A percentile compares a stretch with the other conserved stretches of the same genome.
These are phyloP conservation scores for Desmophyllum pertusum DNA, from an alignment of 92 coral and sea anemone species.

Conservation along the genomic window DNA sequence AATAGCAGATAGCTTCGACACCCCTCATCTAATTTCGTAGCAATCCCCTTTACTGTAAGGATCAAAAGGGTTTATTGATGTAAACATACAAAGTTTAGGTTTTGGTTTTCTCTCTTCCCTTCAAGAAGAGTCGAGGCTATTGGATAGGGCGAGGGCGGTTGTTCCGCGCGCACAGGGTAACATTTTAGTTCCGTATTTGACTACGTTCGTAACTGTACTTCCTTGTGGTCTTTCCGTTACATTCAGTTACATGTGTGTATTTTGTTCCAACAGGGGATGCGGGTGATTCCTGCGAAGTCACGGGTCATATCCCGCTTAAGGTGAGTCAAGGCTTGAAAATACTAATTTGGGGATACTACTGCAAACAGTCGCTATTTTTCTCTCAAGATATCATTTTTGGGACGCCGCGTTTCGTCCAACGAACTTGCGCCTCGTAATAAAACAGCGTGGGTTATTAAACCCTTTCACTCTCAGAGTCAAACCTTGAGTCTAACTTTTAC, in stretches of 20 bases:
- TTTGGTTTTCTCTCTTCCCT: background rate
- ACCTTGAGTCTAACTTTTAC: too few species aligned
- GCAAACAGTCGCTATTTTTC: too few species aligned
- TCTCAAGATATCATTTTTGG: too few species aligned
- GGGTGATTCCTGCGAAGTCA: conserved; percentile 14
- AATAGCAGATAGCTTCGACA: background rate
- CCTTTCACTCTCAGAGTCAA: too few species aligned
- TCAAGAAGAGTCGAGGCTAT: background rate
- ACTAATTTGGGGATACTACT: background rate
- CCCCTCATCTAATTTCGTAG: background rate
- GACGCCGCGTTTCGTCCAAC: too few species aligned
- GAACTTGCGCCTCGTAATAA: too few species aligned
- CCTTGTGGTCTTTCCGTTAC: too few species aligned
- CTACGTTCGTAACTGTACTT: background rate
- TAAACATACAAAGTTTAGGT: background rate
- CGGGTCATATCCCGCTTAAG: conserved; percentile 31
- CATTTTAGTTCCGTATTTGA: background rate
- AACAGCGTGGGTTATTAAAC: background rate
- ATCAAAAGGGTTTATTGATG: background rate
- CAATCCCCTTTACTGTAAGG: background rate
- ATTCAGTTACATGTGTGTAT: background rate
- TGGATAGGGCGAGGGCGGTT: background rate
- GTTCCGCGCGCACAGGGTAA: background rate
- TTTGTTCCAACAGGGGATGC: conserved; percentile 4
- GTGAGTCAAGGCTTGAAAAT: conserved; percentile 9